Evolutionary conservation across 2,888 invertebrate species (phyloP), one percentile per base, ranked within the genome.

Genomic region (Drosophila recens): DNA sequence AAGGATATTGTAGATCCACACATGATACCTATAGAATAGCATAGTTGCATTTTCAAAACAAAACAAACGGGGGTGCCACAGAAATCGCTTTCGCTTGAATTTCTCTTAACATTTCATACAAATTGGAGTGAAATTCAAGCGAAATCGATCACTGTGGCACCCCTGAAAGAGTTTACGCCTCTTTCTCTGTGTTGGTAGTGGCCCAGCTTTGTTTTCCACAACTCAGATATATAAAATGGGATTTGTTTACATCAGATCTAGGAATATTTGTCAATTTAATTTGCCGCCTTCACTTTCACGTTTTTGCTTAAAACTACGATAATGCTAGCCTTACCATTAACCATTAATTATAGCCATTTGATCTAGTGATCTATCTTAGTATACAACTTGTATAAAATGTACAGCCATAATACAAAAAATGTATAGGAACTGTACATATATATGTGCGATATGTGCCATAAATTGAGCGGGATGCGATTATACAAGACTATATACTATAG

Each of bases 401-500:
- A 77, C 77, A 77, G 70, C 69, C 61, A 34, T 42, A 48, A 49
- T 54, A 62, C 45, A 57, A 48, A 20, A 20, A 43, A 51, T 65
- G 64, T 76, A 65, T 72, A 67, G 36, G 27, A 72, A 75, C 69
- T 79, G 79, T 80, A 80, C 70, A 75, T 74, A 83, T 74, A 83
- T 83, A 65, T 58, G 84, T 85, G 84, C 84, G 80, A 85, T 80
- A 85, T 82, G 84, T 85, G 84, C 87, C 84, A 85, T 85, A 85
- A 87, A 57, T 53, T 72, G 52, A 52, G 38, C 48, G 27, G 36
- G 33, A 42, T 34, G 30, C 30, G 30, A 17, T 9, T 20, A 20
- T 27, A 8, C 27, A 27, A 34, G 42, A 42, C 33, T 54, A 54
- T 43, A 54, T 43, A 33, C 33, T 33, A 33, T 40, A 53, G 53